phyloP scores from a whole-genome alignment of 2,113 vertebrate genomes.

The Brachyhypopomus gauderio region DNA sequence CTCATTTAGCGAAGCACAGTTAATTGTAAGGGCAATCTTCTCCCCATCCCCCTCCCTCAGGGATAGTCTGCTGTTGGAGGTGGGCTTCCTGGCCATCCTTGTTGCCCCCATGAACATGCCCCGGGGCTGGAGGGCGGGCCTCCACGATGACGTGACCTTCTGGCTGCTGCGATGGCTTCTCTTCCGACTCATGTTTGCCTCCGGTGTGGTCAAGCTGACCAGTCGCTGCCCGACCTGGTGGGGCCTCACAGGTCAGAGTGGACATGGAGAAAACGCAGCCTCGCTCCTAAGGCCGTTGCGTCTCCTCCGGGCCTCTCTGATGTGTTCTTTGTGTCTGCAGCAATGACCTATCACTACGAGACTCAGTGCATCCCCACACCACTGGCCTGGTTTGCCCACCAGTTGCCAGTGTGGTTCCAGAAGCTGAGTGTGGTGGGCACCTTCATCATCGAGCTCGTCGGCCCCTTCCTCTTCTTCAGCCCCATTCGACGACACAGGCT shows the following conservation, averaged over 20 bases:
- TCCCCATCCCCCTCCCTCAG: slow-evolving; percentile 61
- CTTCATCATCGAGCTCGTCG: slow-evolving; percentile 83
- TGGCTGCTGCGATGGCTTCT: slow-evolving; percentile 92
- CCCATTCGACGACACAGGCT: slow-evolving; percentile 83
- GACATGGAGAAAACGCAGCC: too few species aligned
- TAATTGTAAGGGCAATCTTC: neutral
- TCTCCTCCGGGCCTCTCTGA: neutral
- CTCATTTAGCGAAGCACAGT: neutral
- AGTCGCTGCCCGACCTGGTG: slow-evolving; percentile 96
- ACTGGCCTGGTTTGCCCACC: slow-evolving; percentile 87
- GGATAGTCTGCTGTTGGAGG: slow-evolving; percentile 90
- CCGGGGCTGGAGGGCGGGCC: slow-evolving; percentile 51
- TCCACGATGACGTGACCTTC: slow-evolving; percentile 82
- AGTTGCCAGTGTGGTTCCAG: slow-evolving; percentile 89
- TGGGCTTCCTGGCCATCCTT: slow-evolving; percentile 85
- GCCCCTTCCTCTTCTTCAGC: slow-evolving; percentile 84
- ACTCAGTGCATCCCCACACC: slow-evolving; percentile 91
- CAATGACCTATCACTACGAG: slow-evolving; percentile 93
- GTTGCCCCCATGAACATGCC: slow-evolving; percentile 81
- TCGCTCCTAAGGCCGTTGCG: too few species aligned
- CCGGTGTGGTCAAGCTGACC: slow-evolving; percentile 90
- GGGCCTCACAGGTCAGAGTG: slow-evolving; percentile 85
- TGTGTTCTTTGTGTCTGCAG: slow-evolving; percentile 66
- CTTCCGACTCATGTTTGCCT: slow-evolving; percentile 94
- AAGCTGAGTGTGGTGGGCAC: slow-evolving; percentile 85